These are phyloP conservation scores for Dynastes maya DNA, from an alignment of 2,888 invertebrate genomes.

Conservation along the genomic window DNA sequence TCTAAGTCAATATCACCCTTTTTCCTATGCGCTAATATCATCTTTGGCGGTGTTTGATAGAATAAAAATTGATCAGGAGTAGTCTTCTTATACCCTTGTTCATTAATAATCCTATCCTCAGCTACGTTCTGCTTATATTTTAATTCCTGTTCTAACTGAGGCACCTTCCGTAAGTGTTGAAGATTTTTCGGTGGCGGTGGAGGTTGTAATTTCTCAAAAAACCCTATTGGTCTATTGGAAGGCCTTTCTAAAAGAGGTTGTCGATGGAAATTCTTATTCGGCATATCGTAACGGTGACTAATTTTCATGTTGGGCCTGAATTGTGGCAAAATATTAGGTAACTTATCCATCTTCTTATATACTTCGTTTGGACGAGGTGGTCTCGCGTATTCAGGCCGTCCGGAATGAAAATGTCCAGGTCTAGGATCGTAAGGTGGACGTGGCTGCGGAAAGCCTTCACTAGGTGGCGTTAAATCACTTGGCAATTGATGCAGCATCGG, in stretches of 20 bases:
- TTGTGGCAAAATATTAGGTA: constrained; percentile 82
- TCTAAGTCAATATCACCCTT: constrained; percentile 70
- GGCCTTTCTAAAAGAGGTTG: constrained; percentile 69
- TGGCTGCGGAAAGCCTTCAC: constrained; percentile 58
- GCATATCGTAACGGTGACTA: constrained; percentile 57
- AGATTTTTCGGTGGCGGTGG: constrained; percentile 68
- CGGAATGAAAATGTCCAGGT: constrained; percentile 69
- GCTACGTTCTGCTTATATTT: constrained; percentile 45
- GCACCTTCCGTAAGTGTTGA: constrained; percentile 72
- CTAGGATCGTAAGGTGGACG: constrained; percentile 71
- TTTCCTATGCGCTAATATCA: constrained; percentile 70
- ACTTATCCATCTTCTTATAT: constrained; percentile 67
- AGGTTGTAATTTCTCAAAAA: constrained; percentile 69
- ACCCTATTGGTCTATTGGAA: constrained; percentile 68
- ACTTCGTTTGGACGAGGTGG: constrained; percentile 67
- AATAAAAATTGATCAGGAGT: constrained; percentile 62
- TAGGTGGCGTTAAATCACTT: constrained; percentile 71
- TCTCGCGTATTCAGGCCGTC: constrained; percentile 68
- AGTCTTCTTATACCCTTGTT: constrained; percentile 49
- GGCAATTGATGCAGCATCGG: constrained; percentile 70
- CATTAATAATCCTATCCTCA: constrained; percentile 58
- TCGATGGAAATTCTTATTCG: constrained; percentile 57
- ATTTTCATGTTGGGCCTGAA: constrained; percentile 79
- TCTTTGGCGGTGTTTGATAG: constrained; percentile 69
- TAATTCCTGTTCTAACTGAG: constrained; percentile 65